Evolutionary conservation across 2,113 vertebrate species (phyloP), one percentile per base, ranked within the genome.

Genomic region (Taxidea taxus): DNA sequence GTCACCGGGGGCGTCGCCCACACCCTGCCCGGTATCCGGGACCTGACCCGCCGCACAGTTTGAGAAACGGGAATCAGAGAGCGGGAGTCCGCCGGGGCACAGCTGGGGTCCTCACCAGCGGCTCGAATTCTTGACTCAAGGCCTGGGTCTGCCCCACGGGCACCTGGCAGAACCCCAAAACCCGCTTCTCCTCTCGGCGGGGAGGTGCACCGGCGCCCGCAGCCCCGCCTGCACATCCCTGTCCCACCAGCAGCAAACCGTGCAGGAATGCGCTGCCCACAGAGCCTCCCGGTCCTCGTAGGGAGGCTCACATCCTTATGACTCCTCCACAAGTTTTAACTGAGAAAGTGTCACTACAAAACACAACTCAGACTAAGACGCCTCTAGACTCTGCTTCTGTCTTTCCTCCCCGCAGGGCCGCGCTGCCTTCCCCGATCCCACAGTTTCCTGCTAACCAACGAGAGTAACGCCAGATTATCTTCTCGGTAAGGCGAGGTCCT

Each of bases 291-390:
- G 25, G 37, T 34, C 74, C 70, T 51, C 42, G 66, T 20, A 54
- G 74, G 72, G 72, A 92, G 21, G 85, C 54, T 83, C 82, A 23
- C 4, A 77, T 34, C 56, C 44, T 54, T 70, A 97, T 51, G 82
- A 91, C n/a, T 80, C 47, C 77, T 81, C 68, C 88, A 70, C 49
- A 21, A 39, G 74, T 92, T 90, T 92, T 92, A 96, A 97, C 21
- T 84, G 74, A 78, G 75, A 86, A 94, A 92, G 72, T 58, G 78
- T 58, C 80, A 87, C 68, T 54, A 56, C 74, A 78, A 94, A 95
- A 86, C 56, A 54, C 88, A 77, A 87, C 75, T 87, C 89, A 75
- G 49, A 56, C 56, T 68, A 34, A 80, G 78, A 54, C 3, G 77
- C 34, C 60, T 56, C 82, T 44, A 62, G 39, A 39, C 42, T 74